phyloP scores from a whole-genome alignment of 2,797 vertebrate species.

The Sebastes diaconus region DNA sequence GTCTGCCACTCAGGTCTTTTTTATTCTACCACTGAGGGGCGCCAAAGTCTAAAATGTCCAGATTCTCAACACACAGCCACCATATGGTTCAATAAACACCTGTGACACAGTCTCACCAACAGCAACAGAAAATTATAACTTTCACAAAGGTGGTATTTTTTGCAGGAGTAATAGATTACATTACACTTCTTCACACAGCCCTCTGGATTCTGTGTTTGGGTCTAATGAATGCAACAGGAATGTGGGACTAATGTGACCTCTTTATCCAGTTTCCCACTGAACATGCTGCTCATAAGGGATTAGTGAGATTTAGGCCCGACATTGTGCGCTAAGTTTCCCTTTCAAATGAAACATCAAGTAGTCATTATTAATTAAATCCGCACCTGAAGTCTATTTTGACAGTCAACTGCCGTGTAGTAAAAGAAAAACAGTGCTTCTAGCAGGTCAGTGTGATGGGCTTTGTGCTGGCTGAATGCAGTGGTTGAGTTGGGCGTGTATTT shows the following conservation, averaged over 20 bases:
- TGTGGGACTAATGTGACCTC: conserved; percentile 23
- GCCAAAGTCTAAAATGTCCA: conserved; percentile 5
- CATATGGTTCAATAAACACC: not conserved
- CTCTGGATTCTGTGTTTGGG: not conserved
- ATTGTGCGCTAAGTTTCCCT: not conserved
- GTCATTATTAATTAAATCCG: not conserved
- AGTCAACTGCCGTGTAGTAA: not conserved
- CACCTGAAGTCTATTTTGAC: conserved; percentile 20
- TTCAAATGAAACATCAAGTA: not conserved
- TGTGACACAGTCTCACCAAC: not conserved
- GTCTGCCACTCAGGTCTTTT: not conserved
- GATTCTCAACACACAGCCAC: not conserved
- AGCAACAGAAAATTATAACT: not conserved
- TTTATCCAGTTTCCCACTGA: conserved; percentile 1
- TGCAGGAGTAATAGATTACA: not conserved
- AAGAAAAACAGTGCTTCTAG: not conserved
- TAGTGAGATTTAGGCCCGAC: not conserved
- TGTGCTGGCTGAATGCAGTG: conserved; percentile 15
- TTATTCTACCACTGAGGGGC: conserved; percentile 5
- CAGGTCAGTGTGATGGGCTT: conserved; percentile 21
- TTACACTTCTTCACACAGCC: conserved; percentile 4
- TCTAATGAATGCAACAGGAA: conserved; percentile 8
- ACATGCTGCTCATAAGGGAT: conserved; percentile 5
- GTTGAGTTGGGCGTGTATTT: conserved; percentile 46
- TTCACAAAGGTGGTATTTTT: not conserved